Evolutionary conservation across 2,888 invertebrate genomes (phyloP).

Genomic region (Actias luna): DNA sequence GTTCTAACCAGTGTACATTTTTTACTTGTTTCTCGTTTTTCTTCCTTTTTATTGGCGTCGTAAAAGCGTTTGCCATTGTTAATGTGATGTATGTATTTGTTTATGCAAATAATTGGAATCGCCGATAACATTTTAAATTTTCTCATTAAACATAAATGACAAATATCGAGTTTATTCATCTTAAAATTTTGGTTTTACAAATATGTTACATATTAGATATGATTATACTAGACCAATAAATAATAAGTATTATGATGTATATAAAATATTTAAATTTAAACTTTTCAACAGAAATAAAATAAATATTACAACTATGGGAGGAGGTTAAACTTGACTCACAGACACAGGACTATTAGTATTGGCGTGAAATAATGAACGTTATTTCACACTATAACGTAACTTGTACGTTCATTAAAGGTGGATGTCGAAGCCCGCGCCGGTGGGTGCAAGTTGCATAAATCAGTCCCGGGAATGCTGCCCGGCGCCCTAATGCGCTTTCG

Average conservation of each 20-base stretch:
- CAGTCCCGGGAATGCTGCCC: slow-evolving; percentile 70
- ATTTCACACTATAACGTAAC: slow-evolving; percentile 70
- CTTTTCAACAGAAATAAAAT: slow-evolving; percentile 26
- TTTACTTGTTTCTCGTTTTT: not conserved
- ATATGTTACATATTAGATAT: no score
- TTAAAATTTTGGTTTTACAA: no score
- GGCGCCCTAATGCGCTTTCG: slow-evolving; percentile 78
- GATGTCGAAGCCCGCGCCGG: slow-evolving; percentile 68
- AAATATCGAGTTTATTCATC: no score
- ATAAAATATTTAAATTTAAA: not conserved
- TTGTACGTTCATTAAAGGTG: slow-evolving; percentile 75
- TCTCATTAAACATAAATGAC: no score
- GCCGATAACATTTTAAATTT: no score
- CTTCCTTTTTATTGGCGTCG: not conserved
- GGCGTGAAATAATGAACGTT: slow-evolving; percentile 73
- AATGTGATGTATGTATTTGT: no score
- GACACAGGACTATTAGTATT: slow-evolving; percentile 63
- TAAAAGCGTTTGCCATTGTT: not conserved
- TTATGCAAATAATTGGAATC: no score
- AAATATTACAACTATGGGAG: slow-evolving; percentile 35
- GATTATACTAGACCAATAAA: no score
- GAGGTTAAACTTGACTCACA: slow-evolving; percentile 43
- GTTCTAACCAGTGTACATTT: not conserved
- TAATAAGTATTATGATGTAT: no score
- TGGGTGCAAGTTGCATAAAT: slow-evolving; percentile 75